Base-by-base conservation (phyloP, 2,888 invertebrate genomes). In the Chymomyza procnemis region DNA sequence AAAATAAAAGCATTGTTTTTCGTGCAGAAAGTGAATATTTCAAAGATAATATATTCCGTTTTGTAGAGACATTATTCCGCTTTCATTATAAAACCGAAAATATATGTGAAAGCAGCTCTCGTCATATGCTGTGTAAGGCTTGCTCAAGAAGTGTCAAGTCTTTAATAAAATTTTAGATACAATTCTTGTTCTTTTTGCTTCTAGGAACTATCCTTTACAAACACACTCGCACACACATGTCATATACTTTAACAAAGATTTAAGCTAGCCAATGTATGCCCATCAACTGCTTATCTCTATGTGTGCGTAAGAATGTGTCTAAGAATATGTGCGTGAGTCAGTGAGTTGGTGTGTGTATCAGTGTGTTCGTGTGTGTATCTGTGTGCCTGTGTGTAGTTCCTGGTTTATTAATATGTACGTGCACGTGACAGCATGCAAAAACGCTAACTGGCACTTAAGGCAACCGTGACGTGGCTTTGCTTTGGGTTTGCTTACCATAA, bases 371-470 rank as follows among this genome's bases (percentile, higher is more conserved):
- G n/a, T 16, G 50, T 50, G 50, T 48, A 16, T 48, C 4, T 48
- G 48, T 71, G 61, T 66, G 67, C 56, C 62, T 61, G 34, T 67
- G 66, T 66, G 67, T 71, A 75, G 69, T 71, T 67, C 47, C 74
- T 55, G 64, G 55, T 75, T 83, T 83, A 80, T 81, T 81, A 83
- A 81, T 79, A 79, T 76, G 71, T 73, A 78, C 75, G 73, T 72
- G 79, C 73, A 81, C 81, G 83, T 81, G 81, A 83, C 79, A 76
- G 75, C 81, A 67, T 78, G 82, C 80, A 73, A 75, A 69, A 67
- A 67, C 63, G 63, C 72, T 78, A 81, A 78, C 75, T 75, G 80
- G 76, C 75, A 78, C 73, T 78, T 75, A 68, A 73, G 73, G 75
- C 74, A 73, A 76, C 75, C 56, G 77, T 57, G 18, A 30, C 14